Evolutionary conservation across 2,797 vertebrate species (phyloP).

Genomic region (Sebastes vulpes): DNA sequence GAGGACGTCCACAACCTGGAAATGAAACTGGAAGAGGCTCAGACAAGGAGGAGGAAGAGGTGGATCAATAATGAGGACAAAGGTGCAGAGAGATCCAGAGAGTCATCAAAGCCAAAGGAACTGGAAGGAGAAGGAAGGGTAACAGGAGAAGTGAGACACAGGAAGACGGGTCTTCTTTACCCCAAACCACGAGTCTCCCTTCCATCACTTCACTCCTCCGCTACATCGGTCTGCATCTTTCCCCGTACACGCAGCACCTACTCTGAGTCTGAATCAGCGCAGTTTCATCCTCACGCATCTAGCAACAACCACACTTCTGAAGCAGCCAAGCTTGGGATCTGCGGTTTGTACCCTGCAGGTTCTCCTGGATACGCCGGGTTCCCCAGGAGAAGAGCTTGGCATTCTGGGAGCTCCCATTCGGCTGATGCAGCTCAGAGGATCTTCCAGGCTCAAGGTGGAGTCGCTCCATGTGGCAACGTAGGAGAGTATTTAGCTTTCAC

Average conservation of each 20-base stretch:
- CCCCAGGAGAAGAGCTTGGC: conserved; percentile 79
- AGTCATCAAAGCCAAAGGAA: conserved; percentile 20
- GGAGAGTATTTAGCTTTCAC: neutral
- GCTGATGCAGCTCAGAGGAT: conserved; percentile 77
- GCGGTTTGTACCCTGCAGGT: neutral
- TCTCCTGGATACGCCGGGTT: conserved; percentile 2
- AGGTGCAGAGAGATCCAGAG: neutral
- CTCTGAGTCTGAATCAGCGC: conserved; percentile 77
- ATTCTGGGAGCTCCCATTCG: conserved; percentile 83
- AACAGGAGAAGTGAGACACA: conserved; percentile 31
- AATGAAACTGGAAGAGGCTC: conserved; percentile 69
- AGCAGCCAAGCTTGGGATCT: neutral
- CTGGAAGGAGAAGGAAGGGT: conserved; percentile 4
- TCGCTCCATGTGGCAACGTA: neutral
- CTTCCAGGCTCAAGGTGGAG: conserved; percentile 33
- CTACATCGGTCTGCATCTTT: conserved; percentile 4
- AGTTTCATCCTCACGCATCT: conserved; percentile 19
- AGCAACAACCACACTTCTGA: neutral
- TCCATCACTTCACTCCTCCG: conserved; percentile 15
- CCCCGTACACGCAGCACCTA: conserved; percentile 60
- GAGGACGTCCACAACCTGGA: conserved; percentile 83
- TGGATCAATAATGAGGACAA: conserved; percentile 31
- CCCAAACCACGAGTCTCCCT: conserved; percentile 32
- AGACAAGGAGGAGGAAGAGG: conserved; percentile 58
- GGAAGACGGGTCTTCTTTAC: conserved; percentile 37